Base-by-base conservation (phyloP, 2,888 invertebrate genomes). In the Epistrophella euchroma region DNA sequence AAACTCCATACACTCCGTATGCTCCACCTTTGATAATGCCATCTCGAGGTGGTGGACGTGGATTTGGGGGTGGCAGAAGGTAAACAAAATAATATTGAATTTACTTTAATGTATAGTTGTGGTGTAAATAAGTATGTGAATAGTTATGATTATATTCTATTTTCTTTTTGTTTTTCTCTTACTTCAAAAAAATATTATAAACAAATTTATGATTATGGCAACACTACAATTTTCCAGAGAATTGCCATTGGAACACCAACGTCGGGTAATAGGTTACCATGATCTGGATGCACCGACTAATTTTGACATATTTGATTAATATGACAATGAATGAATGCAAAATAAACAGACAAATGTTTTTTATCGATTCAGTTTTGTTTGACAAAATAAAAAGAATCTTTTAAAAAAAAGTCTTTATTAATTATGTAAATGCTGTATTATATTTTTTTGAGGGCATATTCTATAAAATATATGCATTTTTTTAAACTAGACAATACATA, bases 271-370 rank as follows among this genome's bases (percentile, higher is more conserved):
- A 93, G 96, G 96, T 93, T 97, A 97, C 95, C 95, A 96, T 94
- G 97, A 97, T 94, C 95, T 97, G 94, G 97, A 97, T 94, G 96
- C 96, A 93, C 96, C 96, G 93, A 96, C 96, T 92, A 94, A 93
- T 93, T 94, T 94, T 92, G 96, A 97, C 92, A 94, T 96, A 92
- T 96, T 96, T 93, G 92, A 92, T 88, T 92, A 60, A 88, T 58
- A 74, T 55, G 56, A 78, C 66, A 70, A 50, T 25, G 62, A 13
- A 66, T 37, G 19, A 66, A 64, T 45, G 6, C 45, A 37, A 55
- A 73, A 82, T 47, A 35, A 43, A 43, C 70, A 55, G 43, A 75
- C 56, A 73, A 62, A 80, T 11, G 10, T 62, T 40, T 64, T 70
- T 45, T 62, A 77, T 17, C 19, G 64, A 66, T 52, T 55, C 58